These are phyloP conservation scores for Channallabes apus DNA, from an alignment of 2,797 vertebrate genomes.

Conservation along the genomic window DNA sequence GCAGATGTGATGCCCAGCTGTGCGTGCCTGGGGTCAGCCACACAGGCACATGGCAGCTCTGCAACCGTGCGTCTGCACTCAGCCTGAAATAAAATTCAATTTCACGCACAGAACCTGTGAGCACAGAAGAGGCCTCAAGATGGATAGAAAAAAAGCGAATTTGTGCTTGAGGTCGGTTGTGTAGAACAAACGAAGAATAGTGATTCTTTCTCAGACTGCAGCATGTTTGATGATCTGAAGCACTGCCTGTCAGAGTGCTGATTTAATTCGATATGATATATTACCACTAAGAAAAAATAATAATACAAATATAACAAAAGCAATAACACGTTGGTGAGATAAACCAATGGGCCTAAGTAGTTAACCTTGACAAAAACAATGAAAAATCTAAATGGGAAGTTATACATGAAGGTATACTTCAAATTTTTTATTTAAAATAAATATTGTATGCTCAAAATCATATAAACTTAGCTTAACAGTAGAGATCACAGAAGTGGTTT, in stretches of 20 bases:
- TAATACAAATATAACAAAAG: slow-evolving; percentile 6
- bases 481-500: no score
- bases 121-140: slow-evolving; percentile 24
- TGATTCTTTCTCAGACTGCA: not conserved
- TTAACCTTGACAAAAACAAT: slow-evolving; percentile 3
- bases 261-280: slow-evolving; percentile 20
- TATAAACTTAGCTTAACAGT: not conserved
- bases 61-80: slow-evolving; percentile 29
- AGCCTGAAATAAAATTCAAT: slow-evolving; percentile 56
- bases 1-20: slow-evolving; percentile 58
- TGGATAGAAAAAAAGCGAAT: not conserved
- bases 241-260: not conserved
- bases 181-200: slow-evolving; percentile 7
- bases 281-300: not conserved
- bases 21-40: slow-evolving; percentile 33
- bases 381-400: not conserved
- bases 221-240: not conserved
- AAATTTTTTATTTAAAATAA: no score
- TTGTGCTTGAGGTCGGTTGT: slow-evolving; percentile 3
- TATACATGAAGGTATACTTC: not conserved
- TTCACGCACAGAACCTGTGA: slow-evolving; percentile 44
- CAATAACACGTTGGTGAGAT: not conserved
- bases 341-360: not conserved
- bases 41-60: slow-evolving; percentile 25
- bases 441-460: not conserved